Percentiles rank a stretch among this genome's conserved stretches.
These are phyloP conservation scores for Centroberyx gerrardi DNA, from an alignment of 2,797 vertebrate species.

Conservation along the genomic window DNA sequence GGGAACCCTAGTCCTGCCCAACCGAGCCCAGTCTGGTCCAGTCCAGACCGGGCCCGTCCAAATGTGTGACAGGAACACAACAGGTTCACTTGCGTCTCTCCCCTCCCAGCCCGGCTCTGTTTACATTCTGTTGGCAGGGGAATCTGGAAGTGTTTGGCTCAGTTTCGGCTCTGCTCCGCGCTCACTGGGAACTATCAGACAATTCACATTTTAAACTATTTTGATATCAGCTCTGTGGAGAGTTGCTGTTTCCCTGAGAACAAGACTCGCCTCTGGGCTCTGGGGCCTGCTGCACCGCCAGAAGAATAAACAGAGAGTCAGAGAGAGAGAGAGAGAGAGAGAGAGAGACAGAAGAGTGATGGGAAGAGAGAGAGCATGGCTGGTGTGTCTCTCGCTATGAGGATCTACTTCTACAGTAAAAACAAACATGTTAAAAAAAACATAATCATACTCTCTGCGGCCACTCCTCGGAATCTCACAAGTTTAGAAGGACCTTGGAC, in stretches of 20 bases:
- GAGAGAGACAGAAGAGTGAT: slow-evolving; percentile 45
- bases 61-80: slow-evolving; percentile 62
- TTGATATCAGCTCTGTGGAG: slow-evolving; percentile 86
- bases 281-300: slow-evolving; percentile 77
- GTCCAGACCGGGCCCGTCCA: slow-evolving; percentile 9
- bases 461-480: neutral
- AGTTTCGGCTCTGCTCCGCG: slow-evolving; percentile 36
- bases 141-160: slow-evolving; percentile 84
- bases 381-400: neutral
- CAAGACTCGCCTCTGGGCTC: slow-evolving; percentile 78
- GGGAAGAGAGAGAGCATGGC: neutral
- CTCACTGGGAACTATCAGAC: slow-evolving; percentile 85
- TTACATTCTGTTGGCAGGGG: slow-evolving; percentile 80
- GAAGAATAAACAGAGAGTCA: slow-evolving; percentile 84
- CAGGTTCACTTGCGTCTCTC: slow-evolving; percentile 68
- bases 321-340: slow-evolving; percentile 47
- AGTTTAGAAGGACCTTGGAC: slow-evolving; percentile 3
- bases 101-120: slow-evolving; percentile 65
- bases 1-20: no score
- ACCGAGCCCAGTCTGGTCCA: neutral
- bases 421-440: slow-evolving; percentile 24
- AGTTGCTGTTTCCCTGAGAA: slow-evolving; percentile 85
- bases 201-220: slow-evolving; percentile 84
- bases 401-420: slow-evolving; percentile 25
- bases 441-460: slow-evolving; percentile 11